Evolutionary conservation across 2,888 invertebrate species (phyloP).

Genomic region (Mycalesis mineus): DNA sequence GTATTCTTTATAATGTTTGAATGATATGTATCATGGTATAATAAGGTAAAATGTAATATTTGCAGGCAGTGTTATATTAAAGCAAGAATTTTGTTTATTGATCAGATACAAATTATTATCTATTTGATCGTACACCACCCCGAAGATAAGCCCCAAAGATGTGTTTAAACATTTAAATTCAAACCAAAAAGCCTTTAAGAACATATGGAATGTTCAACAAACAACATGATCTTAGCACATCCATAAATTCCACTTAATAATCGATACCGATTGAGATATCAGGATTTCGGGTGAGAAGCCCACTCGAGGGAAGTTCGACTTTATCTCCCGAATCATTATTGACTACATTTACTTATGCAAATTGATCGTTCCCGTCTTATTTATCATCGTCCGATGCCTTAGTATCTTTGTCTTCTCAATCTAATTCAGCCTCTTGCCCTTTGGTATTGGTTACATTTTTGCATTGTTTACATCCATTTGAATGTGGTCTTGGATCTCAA

Average conservation of each 20-base stretch:
- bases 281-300: slow-evolving; percentile 37
- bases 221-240: slow-evolving; percentile 49
- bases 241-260: slow-evolving; percentile 54
- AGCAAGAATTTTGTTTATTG: too few species aligned
- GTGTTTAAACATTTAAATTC: slow-evolving; percentile 23
- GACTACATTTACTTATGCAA: slow-evolving; percentile 35
- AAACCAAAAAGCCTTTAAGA: slow-evolving; percentile 27
- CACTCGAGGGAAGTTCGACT: slow-evolving; percentile 35
- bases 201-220: slow-evolving; percentile 42
- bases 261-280: slow-evolving; percentile 63
- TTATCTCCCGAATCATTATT: slow-evolving; percentile 35
- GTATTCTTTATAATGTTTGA: too few species aligned
- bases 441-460: slow-evolving; percentile 16
- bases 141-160: slow-evolving; percentile 11
- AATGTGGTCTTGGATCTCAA: slow-evolving; percentile 31
- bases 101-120: slow-evolving; percentile 2
- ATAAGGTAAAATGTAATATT: too few species aligned
- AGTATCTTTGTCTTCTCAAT: slow-evolving; percentile 13
- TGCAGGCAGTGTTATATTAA: too few species aligned
- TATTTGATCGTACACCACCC: slow-evolving; percentile 25
- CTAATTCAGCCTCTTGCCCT: slow-evolving; percentile 27
- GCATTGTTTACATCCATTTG: slow-evolving; percentile 18
- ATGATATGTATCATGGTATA: too few species aligned
- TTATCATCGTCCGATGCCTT: slow-evolving; percentile 38
- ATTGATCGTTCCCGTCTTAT: slow-evolving; percentile 38